A percentile compares a stretch with the other conserved stretches of the same genome.
Evolutionary conservation across 2,113 vertebrate genomes (phyloP).

Genomic region (Cyphomyrus discorhynchus): DNA sequence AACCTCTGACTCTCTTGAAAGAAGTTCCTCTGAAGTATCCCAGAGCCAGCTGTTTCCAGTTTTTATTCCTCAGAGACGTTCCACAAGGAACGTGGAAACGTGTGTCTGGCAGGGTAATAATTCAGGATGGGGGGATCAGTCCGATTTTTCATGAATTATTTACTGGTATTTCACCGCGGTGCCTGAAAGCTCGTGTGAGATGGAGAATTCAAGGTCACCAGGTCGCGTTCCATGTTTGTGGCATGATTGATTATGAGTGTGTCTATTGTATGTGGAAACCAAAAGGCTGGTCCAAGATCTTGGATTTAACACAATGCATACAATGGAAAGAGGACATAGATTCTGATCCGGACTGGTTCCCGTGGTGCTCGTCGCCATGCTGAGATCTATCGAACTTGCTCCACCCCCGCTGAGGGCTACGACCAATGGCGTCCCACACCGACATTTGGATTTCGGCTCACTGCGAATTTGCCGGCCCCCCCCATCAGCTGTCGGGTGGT

Average conservation of each 20-base stretch:
- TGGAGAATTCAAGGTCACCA: not conserved
- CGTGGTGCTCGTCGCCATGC: not conserved
- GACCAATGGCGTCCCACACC: not conserved
- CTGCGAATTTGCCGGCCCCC: not conserved
- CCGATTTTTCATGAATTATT: not conserved
- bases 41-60: conserved; percentile 49
- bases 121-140: conserved; percentile 20
- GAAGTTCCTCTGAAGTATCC: conserved; percentile 37
- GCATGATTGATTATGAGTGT: not conserved
- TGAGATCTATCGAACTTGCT: not conserved
- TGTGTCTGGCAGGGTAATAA: conserved; percentile 36
- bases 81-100: conserved; percentile 31
- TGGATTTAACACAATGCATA: not conserved
- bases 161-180: not conserved
- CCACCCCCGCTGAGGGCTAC: not conserved
- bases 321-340: not conserved
- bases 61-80: conserved; percentile 37
- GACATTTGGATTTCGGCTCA: not conserved
- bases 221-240: not conserved
- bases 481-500: not conserved
- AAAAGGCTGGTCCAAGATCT: conserved; percentile 12
- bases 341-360: not conserved
- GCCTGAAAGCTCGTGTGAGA: not conserved
- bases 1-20: conserved; percentile 37
- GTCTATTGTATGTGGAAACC: not conserved